Evolutionary conservation across 2,797 vertebrate genomes (phyloP), one percentile per base, ranked within the genome.

Genomic region (Manis crassicaudata): DNA sequence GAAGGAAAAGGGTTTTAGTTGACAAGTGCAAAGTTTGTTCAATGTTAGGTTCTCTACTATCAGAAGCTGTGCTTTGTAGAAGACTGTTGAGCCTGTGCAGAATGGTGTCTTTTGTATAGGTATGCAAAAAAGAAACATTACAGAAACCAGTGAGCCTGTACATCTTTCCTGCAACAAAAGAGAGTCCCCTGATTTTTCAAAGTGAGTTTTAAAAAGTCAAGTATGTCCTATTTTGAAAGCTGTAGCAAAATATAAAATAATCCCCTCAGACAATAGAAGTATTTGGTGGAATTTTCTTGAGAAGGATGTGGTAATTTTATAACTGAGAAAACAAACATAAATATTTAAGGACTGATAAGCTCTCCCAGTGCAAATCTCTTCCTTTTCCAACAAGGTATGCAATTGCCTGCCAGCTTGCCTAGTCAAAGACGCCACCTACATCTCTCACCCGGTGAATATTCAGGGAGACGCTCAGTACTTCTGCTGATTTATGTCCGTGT

Each of bases 331-430:
- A 92, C 23, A 94, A 94, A 87, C 32, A 63, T 89, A 90, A 94
- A 95, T 96, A 85, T 95, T 96, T 97, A 97, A 97, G 92, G 67
- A 95, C 92, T 76, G 80, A 82, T 93, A 95, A 82, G 27, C 50
- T 91, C n/a, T 97, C 46, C 82, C 67, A 12, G n/a, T 58, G 75
- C 86, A 95, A 90, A 70, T 58, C 50, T 88, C 35, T 72, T 94
- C 20, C 43, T 70, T 94, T 90, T 58, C 85, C 25, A 37, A 52
- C 6, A 29, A 56, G 50, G 67, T n/a, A n/a, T 63, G 37, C 13
- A n/a, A 94, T 79, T 0, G 54, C 94, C 89, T 92, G 3, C 11
- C 67, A 84, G 87, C 62, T 18, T 95, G 93, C 93, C 62, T 76
- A 87, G 65, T 87, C 56, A 58, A 35, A 95, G 88, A 81, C 86